Evolutionary conservation across 2,113 vertebrate species (phyloP), one percentile per base, ranked within the genome.

Genomic region (Microtus pennsylvanicus): DNA sequence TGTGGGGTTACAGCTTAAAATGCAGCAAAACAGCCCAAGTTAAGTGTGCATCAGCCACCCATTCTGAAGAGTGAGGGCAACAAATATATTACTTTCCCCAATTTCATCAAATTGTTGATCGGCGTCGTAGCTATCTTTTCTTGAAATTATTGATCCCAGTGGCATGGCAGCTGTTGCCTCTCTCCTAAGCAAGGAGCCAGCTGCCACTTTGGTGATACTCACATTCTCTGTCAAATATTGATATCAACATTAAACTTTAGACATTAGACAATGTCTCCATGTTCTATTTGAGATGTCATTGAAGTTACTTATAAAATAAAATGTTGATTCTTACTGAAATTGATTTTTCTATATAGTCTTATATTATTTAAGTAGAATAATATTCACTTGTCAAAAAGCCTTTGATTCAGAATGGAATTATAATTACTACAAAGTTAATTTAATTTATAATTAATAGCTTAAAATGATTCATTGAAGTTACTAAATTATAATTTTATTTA

Each of bases 171-270:
- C 75, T 97, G 67, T 42, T 75, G 90, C 8, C 61, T 93, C 95
- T 90, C 47, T 85, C 93, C 76, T 92, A 70, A 77, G 45, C 76
- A 77, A 88, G 92, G 61, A 52, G 72, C 55, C 90, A 90, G 85
- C 81, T 97, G 77, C 91, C 35, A 91, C 11, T 85, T 74, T 87
- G 65, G 89, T 45, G 33, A 12, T 74, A 92, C 96, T 94, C 30
- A 90, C 96, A 93, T 88, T 96, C 45, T 91, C 75, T 93, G 70
- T 87, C 94, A 93, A 74, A 89, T 1, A 61, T 3, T 78, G 81
- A 83, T 89, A 55, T n/a, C 69, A 58, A 81, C 47, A 91, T 70
- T 69, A 76, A 61, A 76, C 45, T 76, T 45, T 65, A 89, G 85
- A 87, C 38, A 72, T 89, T 83, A 42, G 28, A 85, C 14, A 85